Conservation (phyloP, 1,140 invertebrate species). For the Thalassaphorura encarpata region DNA sequence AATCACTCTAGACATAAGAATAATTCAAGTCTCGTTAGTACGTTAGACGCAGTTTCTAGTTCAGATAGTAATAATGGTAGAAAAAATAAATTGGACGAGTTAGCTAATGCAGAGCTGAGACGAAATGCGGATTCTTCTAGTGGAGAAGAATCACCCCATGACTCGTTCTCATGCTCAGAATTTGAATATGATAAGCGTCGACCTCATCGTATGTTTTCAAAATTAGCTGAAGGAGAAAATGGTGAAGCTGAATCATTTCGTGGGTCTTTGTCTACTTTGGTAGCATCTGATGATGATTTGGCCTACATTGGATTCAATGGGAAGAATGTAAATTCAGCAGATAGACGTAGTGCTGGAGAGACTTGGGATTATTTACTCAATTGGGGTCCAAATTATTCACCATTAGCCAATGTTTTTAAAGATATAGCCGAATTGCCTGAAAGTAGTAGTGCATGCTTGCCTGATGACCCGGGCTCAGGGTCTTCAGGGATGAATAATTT, state of each 20-base stretch:
- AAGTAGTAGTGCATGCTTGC: conserved; percentile 48
- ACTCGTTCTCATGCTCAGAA: conserved; percentile 95
- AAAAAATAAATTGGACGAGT: conserved; percentile 33
- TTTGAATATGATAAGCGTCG: conserved; percentile 88
- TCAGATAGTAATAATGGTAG: conserved; percentile 58
- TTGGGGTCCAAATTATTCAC: conserved; percentile 93
- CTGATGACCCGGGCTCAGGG: background rate
- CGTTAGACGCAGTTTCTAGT: conserved; percentile 82
- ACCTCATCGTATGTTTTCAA: conserved; percentile 54
- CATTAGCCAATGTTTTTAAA: conserved; percentile 87
- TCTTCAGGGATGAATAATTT: background rate
- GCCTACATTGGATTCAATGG: conserved; percentile 61
- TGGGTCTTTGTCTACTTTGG: conserved; percentile 81
- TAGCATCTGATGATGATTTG: conserved; percentile 83
- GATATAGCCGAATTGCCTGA: conserved; percentile 90
- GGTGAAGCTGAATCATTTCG: conserved; percentile 60
- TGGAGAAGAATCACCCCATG: conserved; percentile 89
- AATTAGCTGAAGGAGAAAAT: conserved; percentile 50
- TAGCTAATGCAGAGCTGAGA: conserved; percentile 26
- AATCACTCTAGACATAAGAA: conserved; percentile 67
- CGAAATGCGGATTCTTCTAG: conserved; percentile 43
- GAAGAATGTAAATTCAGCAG: conserved; percentile 50
- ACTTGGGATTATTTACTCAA: conserved; percentile 90
- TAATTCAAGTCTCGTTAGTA: conserved; percentile 74
- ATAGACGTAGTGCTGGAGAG: conserved; percentile 56